phyloP scores from a whole-genome alignment of 2,888 invertebrate genomes.

The Ferdinandea cuprea region DNA sequence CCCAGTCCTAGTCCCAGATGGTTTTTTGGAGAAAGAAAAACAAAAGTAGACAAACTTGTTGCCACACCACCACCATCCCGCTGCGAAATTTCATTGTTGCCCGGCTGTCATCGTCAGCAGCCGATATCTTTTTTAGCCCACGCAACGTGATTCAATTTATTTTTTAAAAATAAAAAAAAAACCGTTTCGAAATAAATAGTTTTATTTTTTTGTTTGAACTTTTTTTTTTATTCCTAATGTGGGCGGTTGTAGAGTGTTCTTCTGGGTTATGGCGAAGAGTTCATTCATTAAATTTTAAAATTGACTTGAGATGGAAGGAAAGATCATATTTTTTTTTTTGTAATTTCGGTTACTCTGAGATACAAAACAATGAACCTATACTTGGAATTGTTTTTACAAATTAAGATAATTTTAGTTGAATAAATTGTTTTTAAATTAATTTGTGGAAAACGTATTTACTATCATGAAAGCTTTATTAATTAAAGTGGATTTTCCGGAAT shows the following conservation, averaged over 20 bases:
- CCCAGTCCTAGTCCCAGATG: slow-evolving; percentile 27
- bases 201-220: background rate
- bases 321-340: background rate
- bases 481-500: background rate
- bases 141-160: slow-evolving; percentile 46
- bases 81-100: slow-evolving; percentile 49
- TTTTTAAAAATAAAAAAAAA: slow-evolving; percentile 5
- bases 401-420: slow-evolving; percentile 9
- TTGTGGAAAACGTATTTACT: slow-evolving; percentile 7
- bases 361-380: slow-evolving; percentile 4
- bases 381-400: background rate
- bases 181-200: slow-evolving; percentile 34
- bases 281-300: slow-evolving; percentile 40
- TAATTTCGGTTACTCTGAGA: background rate
- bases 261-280: slow-evolving; percentile 1
- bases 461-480: slow-evolving; percentile 20
- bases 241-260: slow-evolving; percentile 16
- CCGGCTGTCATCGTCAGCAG: slow-evolving; percentile 48
- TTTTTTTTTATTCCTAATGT: slow-evolving; percentile 13
- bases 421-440: slow-evolving; percentile 42
- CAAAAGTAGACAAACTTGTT: slow-evolving; percentile 28
- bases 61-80: slow-evolving; percentile 34
- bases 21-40: background rate
- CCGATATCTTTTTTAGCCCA: slow-evolving; percentile 62
- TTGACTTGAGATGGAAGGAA: slow-evolving; percentile 17